phyloP scores from a whole-genome alignment of 2,888 invertebrate species.

The Deroplatys truncata region DNA sequence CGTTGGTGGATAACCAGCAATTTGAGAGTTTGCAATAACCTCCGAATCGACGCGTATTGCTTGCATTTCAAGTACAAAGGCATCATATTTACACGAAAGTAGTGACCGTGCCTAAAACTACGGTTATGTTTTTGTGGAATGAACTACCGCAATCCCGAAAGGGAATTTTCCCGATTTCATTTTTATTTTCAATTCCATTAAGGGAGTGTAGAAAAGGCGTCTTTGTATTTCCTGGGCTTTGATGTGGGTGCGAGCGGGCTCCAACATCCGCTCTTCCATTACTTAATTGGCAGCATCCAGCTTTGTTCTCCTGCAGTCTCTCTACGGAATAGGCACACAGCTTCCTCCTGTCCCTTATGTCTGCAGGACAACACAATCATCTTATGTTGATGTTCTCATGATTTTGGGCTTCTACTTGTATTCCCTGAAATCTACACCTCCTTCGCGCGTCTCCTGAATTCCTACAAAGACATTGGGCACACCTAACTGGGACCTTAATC shows the following conservation, averaged over 20 bases:
- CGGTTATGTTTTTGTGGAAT: not conserved
- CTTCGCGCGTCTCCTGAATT: too few species aligned
- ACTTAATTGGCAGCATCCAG: not conserved
- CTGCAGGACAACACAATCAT: not conserved
- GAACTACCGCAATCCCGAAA: not conserved
- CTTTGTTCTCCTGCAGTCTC: not conserved
- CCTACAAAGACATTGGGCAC: too few species aligned
- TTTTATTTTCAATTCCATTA: not conserved
- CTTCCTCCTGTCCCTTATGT: not conserved
- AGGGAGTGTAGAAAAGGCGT: not conserved
- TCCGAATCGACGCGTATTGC: too few species aligned
- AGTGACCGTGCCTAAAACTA: not conserved
- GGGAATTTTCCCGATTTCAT: not conserved
- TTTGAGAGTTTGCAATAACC: too few species aligned
- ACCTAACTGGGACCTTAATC: too few species aligned
- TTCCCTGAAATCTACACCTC: too few species aligned
- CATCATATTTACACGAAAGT: not conserved
- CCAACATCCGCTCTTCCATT: not conserved
- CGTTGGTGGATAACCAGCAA: too few species aligned
- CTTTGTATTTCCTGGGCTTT: not conserved
- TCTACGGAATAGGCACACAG: not conserved
- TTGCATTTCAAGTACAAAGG: not conserved
- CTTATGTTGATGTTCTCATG: too few species aligned
- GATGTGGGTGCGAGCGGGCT: not conserved
- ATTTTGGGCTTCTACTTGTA: too few species aligned